Conservation (phyloP, 2,113 vertebrate species). For the Aphyosemion australe region DNA sequence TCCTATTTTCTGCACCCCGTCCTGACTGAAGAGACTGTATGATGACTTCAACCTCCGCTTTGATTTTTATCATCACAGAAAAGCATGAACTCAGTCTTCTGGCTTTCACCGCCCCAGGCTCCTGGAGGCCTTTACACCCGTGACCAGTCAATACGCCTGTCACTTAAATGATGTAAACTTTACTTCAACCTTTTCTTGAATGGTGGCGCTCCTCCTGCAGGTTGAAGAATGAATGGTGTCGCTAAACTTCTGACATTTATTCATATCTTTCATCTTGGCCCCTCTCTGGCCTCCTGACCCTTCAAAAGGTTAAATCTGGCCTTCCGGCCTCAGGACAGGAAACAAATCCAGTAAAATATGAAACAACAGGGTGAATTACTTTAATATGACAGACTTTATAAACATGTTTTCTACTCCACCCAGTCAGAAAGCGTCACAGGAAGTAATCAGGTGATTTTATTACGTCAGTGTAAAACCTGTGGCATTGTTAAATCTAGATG, state of each 20-base stretch:
- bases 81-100: constrained; percentile 8
- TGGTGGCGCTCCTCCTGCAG: constrained; percentile 6
- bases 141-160: constrained; percentile 18
- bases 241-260: constrained; percentile 44
- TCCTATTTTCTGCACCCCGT: not conserved
- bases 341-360: not conserved
- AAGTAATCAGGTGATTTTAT: not conserved
- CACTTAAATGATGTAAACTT: constrained; percentile 18
- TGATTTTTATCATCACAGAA: not conserved
- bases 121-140: constrained; percentile 13
- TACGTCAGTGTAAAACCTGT: not conserved
- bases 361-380: not conserved
- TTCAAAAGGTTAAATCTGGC: constrained; percentile 37
- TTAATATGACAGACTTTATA: no score
- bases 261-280: constrained; percentile 10
- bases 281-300: constrained; percentile 19
- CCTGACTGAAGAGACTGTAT: not conserved
- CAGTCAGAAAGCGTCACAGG: not conserved
- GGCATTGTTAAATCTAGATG: no score
- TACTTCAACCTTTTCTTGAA: constrained; percentile 18
- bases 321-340: constrained; percentile 3
- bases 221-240: not conserved
- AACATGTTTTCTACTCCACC: no score
- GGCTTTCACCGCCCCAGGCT: constrained; percentile 8
- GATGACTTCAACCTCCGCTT: not conserved